Base-by-base conservation (phyloP, 2,113 vertebrate species). In the Phaethon lepturus region DNA sequence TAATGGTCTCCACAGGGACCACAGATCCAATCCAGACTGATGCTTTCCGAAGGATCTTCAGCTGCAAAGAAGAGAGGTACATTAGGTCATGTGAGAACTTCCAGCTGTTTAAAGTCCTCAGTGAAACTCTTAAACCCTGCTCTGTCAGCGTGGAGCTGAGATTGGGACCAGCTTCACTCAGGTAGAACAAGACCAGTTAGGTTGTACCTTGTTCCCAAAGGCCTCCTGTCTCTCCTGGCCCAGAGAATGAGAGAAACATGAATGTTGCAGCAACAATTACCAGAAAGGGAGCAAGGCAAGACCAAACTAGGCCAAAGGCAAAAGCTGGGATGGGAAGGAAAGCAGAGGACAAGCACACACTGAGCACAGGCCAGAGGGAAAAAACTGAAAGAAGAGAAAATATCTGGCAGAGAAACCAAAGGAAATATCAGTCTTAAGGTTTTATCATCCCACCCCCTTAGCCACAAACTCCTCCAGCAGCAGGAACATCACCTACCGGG, bases 21-120 rank as follows among this genome's bases (percentile, higher is more conserved):
- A 33, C 38, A 3, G 82, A 19, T 5, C 72, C 94, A 55, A 35
- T 2, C 89, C 97, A 95, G 11, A 4, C 19, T 0, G 68, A 88
- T 4, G 78, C 85, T 35, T 83, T 97, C 74, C 59, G 69, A 20
- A 98, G 59, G 3, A 96, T 10, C 44, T 88, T 77, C 58, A 97
- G 47, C 98, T 98, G 81, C n/a, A 87, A 49, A 38, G 14, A 33
- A 14, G 11, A 91, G 42, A 53, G 4, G 7, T 2, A 13, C 11
- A 3, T 22, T 13, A 47, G 50, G 7, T 11, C 23, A 2, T 0
- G 0, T 2, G 2, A 77, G 60, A 82, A 1, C 49, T 47, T 35
- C 1, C 10, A 44, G 10, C 6, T 78, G 2, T 13, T 44, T 38
- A 4, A 29, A 86, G 10, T 3, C 26, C 17, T 16, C 24, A 14